Percentiles rank a stretch among this genome's conserved stretches.
Conservation (phyloP, 2,797 vertebrate species). For the Phrynocephalus forsythii region DNA sequence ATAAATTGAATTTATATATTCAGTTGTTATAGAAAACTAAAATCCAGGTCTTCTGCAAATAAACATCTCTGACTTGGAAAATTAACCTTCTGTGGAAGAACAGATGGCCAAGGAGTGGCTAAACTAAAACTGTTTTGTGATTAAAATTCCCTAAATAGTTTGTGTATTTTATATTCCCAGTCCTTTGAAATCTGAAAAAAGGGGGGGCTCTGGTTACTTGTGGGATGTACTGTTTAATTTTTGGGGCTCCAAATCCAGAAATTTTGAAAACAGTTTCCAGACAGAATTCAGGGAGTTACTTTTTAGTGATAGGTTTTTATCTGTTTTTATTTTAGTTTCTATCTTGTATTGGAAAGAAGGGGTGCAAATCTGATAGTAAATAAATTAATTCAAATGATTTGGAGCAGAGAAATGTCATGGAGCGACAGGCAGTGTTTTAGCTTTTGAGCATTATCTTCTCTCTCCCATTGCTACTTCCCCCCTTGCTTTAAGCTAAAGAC, state of each 20-base stretch:
- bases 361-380: too few species aligned
- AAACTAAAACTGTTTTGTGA: neutral
- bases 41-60: neutral
- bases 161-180: neutral
- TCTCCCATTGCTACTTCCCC: neutral
- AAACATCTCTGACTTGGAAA: neutral
- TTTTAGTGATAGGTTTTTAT: too few species aligned
- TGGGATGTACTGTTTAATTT: too few species aligned
- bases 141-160: neutral
- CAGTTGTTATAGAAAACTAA: neutral
- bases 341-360: too few species aligned
- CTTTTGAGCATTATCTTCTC: neutral
- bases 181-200: too few species aligned
- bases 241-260: too few species aligned
- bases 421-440: neutral
- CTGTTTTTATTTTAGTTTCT: too few species aligned
- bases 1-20: neutral
- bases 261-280: too few species aligned
- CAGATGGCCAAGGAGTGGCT: neutral
- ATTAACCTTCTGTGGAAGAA: neutral
- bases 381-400: neutral
- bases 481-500: constrained; percentile 21
- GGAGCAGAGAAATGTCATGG: neutral
- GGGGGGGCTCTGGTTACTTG: too few species aligned
- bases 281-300: too few species aligned